A percentile compares a stretch with the other conserved stretches of the same genome.
Evolutionary conservation across 2,113 vertebrate genomes (phyloP).

Genomic region (Noctilio leporinus): DNA sequence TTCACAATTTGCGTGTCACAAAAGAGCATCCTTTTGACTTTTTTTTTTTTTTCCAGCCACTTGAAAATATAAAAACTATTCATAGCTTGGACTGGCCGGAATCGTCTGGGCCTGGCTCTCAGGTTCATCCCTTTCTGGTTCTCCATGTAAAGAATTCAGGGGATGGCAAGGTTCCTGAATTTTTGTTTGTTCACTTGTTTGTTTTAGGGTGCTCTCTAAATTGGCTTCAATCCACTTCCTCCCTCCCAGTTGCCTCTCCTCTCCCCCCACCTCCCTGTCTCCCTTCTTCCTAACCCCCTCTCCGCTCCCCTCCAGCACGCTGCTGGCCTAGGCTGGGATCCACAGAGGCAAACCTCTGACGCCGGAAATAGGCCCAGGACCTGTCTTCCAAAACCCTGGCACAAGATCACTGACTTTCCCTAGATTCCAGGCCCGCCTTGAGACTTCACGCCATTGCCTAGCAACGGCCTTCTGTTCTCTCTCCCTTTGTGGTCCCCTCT

Average conservation of each 20-base stretch:
- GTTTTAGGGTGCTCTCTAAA: not conserved
- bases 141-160: not conserved
- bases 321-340: not conserved
- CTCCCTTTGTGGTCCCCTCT: constrained; percentile 46
- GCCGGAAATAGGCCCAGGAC: constrained; percentile 60
- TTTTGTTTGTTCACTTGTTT: not conserved
- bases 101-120: not conserved
- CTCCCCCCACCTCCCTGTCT: not conserved
- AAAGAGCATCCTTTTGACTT: not conserved
- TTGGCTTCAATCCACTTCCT: not conserved
- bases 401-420: constrained; percentile 55
- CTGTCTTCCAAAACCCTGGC: constrained; percentile 55
- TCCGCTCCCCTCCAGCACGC: not conserved
- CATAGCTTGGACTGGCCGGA: not conserved
- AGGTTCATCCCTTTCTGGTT: not conserved
- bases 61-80: constrained; percentile 1
- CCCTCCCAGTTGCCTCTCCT: not conserved
- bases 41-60: not conserved
- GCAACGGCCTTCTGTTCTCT: constrained; percentile 72
- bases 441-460: constrained; percentile 66
- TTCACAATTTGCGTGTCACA: not conserved
- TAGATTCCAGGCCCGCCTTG: constrained; percentile 58
- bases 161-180: not conserved
- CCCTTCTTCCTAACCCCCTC: not conserved
- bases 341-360: constrained; percentile 8